phyloP scores from a whole-genome alignment of 2,797 vertebrate genomes.

The Zenarchopterus dispar region DNA sequence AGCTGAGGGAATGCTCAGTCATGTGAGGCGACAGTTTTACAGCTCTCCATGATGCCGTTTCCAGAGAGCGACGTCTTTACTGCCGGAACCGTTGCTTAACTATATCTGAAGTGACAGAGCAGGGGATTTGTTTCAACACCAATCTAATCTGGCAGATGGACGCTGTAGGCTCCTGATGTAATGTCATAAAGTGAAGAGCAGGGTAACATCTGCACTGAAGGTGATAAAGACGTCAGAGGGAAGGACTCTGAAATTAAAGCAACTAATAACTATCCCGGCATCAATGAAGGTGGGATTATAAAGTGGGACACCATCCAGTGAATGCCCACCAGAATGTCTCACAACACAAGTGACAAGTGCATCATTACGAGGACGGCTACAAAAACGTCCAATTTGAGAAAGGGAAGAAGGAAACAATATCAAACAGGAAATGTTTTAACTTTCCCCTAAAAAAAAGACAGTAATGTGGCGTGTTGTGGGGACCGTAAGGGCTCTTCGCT shows the following conservation, averaged over 20 bases:
- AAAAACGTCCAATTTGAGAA: too few relatives aligned
- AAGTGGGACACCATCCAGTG: too few relatives aligned
- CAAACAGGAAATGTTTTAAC: too few relatives aligned
- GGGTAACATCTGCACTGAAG: background rate
- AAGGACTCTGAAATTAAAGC: too few relatives aligned
- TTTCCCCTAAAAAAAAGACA: too few relatives aligned
- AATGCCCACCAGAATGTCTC: too few relatives aligned
- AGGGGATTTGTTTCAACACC: constrained; percentile 54
- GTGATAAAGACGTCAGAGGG: too few relatives aligned
- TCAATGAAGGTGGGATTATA: too few relatives aligned
- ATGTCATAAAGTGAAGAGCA: constrained; percentile 8
- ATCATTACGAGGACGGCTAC: too few relatives aligned
- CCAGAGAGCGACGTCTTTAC: constrained; percentile 49
- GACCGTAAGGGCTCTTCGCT: constrained; percentile 17
- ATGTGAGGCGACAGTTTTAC: constrained; percentile 68
- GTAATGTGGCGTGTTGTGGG: background rate
- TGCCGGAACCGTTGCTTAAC: constrained; percentile 34
- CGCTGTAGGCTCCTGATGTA: constrained; percentile 11
- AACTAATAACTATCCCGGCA: too few relatives aligned
- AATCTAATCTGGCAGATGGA: constrained; percentile 29
- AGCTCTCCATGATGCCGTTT: constrained; percentile 56
- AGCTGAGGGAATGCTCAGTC: constrained; percentile 50
- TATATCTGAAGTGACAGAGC: constrained; percentile 46
- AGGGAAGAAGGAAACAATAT: too few relatives aligned
- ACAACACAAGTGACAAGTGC: too few relatives aligned